Evolutionary conservation across 2,797 vertebrate species (phyloP).

Genomic region (Coranthus polyacanthus): DNA sequence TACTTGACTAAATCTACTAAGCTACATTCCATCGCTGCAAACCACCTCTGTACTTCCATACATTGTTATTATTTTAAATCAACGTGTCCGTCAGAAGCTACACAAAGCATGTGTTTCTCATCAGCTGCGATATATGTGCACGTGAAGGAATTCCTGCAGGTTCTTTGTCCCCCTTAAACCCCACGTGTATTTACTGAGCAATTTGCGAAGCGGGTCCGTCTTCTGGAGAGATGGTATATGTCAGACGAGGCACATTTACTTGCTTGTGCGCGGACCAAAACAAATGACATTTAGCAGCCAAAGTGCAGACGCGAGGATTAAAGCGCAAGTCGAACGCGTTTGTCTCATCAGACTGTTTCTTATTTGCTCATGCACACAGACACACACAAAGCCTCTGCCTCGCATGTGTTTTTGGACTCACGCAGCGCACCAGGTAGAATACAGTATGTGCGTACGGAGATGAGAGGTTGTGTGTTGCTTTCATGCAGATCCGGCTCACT

Average conservation of each 20-base stretch:
- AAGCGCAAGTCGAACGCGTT: conserved; percentile 29
- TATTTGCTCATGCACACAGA: conserved; percentile 34
- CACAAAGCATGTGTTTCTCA: conserved; percentile 70
- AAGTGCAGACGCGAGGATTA: conserved; percentile 41
- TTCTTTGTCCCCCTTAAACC: conserved; percentile 8
- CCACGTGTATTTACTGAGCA: conserved; percentile 17
- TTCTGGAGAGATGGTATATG: conserved; percentile 43
- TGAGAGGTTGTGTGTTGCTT: conserved; percentile 16
- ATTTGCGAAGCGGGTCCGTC: too few species aligned
- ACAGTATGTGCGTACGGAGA: conserved; percentile 10
- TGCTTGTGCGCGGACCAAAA: too few species aligned
- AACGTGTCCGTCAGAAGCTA: not conserved
- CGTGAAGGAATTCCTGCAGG: conserved; percentile 46
- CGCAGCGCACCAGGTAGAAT: too few species aligned
- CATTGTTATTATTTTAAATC: not conserved
- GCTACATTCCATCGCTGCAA: not conserved
- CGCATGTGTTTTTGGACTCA: conserved; percentile 61
- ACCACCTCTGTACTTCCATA: conserved; percentile 9
- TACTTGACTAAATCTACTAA: too few species aligned
- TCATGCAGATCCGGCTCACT: not conserved
- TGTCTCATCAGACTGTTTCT: conserved; percentile 50
- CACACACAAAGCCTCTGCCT: conserved; percentile 12
- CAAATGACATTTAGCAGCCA: conserved; percentile 26
- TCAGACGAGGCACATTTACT: conserved; percentile 50
- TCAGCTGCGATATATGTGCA: conserved; percentile 59